Evolutionary conservation across 2,888 invertebrate genomes (phyloP).

Genomic region (Achlya flavicornis): DNA sequence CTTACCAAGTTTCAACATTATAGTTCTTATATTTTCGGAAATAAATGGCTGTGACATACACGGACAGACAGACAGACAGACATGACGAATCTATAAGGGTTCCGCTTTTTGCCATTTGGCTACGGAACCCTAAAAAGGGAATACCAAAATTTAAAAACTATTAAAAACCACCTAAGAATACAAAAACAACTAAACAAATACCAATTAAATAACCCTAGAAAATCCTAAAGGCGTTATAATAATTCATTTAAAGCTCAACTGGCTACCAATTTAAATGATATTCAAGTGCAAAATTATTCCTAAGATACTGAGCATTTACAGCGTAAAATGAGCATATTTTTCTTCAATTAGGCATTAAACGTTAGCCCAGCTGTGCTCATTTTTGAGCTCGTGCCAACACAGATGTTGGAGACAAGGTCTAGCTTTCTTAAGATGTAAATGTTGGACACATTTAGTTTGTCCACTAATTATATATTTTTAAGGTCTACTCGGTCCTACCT

Average conservation of each 20-base stretch:
- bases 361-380: conserved; percentile 25
- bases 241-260: conserved; percentile 1
- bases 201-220: not conserved
- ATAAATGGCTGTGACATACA: too few relatives aligned
- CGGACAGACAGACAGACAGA: too few relatives aligned
- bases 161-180: not conserved
- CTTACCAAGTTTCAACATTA: too few relatives aligned
- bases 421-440: conserved; percentile 15
- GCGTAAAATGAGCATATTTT: conserved; percentile 29
- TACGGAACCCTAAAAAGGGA: too few relatives aligned
- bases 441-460: not conserved
- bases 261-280: conserved; percentile 1
- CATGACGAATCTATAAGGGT: too few relatives aligned
- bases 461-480: not conserved
- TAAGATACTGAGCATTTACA: conserved; percentile 25
- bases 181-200: not conserved
- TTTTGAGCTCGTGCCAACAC: conserved; percentile 44
- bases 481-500: too few relatives aligned
- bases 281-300: conserved; percentile 23
- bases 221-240: not conserved
- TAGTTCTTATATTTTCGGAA: too few relatives aligned
- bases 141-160: too few relatives aligned
- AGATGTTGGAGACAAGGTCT: conserved; percentile 40
- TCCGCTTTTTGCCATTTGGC: too few relatives aligned
- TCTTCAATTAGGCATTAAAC: conserved; percentile 40